phyloP scores from a whole-genome alignment of 2,113 vertebrate genomes.

The Pygoscelis antarcticus region DNA sequence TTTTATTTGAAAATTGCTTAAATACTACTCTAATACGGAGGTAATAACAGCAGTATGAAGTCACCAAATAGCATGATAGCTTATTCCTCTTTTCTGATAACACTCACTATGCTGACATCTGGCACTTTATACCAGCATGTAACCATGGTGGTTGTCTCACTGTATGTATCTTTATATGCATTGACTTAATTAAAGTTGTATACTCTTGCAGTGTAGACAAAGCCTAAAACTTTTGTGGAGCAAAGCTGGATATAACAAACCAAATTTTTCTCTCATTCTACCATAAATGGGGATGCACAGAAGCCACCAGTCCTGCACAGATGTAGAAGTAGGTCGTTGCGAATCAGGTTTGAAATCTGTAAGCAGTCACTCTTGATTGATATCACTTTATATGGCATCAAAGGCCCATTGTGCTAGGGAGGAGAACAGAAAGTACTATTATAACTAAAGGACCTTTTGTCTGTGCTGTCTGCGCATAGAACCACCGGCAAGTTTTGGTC shows the following conservation, averaged over 20 bases:
- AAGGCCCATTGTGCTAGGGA: background rate
- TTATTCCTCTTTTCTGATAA: background rate
- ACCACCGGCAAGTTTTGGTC: background rate
- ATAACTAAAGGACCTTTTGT: background rate
- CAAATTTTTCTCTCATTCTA: background rate
- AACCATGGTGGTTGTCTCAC: background rate
- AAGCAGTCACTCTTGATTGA: background rate
- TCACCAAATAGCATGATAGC: background rate
- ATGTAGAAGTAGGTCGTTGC: background rate
- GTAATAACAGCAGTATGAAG: background rate
- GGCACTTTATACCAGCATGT: background rate
- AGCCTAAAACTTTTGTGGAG: background rate
- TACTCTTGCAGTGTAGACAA: background rate
- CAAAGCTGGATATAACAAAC: background rate
- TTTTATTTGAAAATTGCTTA: background rate
- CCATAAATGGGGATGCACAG: background rate
- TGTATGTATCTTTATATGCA: background rate
- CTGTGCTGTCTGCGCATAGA: background rate
- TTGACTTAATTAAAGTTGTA: background rate
- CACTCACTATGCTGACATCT: background rate
- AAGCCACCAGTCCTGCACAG: background rate
- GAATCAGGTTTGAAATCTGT: background rate
- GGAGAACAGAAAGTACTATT: background rate
- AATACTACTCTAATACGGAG: background rate
- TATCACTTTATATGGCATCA: background rate